Evolutionary conservation across 2,888 invertebrate genomes (phyloP).

Genomic region (Euproctis similis): DNA sequence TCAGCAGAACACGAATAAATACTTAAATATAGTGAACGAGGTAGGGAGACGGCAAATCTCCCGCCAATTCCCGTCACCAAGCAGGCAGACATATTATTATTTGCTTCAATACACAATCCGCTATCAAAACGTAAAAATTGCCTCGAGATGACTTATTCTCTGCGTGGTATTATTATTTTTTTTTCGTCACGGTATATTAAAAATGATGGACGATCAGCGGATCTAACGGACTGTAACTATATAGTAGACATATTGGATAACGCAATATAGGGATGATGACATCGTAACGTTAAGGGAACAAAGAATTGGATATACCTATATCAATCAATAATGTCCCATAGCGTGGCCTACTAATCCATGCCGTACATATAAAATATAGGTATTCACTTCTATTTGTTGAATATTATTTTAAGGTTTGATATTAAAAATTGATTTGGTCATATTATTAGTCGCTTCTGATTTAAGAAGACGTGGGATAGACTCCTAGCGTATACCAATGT

Average conservation of each 20-base stretch:
- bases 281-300: too few relatives aligned
- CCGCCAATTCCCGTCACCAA: conserved; percentile 22
- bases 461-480: too few relatives aligned
- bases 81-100: conserved; percentile 44
- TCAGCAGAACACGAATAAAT: conserved; percentile 24
- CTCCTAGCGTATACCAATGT: too few relatives aligned
- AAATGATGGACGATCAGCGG: conserved; percentile 46
- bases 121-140: conserved; percentile 34
- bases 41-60: conserved; percentile 22
- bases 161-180: too few relatives aligned
- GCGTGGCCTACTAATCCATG: conserved; percentile 37
- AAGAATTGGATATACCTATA: conserved; percentile 41
- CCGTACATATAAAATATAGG: conserved; percentile 32
- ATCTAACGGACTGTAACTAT: conserved; percentile 26
- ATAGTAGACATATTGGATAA: conserved; percentile 17
- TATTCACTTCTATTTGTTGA: conserved; percentile 33
- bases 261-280: conserved; percentile 16
- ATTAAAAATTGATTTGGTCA: too few relatives aligned
- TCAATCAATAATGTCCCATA: conserved; percentile 51
- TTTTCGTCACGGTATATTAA: conserved; percentile 32
- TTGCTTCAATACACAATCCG: conserved; percentile 36
- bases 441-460: too few relatives aligned
- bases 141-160: conserved; percentile 22
- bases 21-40: conserved; percentile 28
- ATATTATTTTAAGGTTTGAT: too few relatives aligned